A percentile compares a stretch with the other conserved stretches of the same genome.
These are phyloP conservation scores for Charaxes varanes DNA, from an alignment of 1,140 invertebrate genomes.

Conservation along the genomic window DNA sequence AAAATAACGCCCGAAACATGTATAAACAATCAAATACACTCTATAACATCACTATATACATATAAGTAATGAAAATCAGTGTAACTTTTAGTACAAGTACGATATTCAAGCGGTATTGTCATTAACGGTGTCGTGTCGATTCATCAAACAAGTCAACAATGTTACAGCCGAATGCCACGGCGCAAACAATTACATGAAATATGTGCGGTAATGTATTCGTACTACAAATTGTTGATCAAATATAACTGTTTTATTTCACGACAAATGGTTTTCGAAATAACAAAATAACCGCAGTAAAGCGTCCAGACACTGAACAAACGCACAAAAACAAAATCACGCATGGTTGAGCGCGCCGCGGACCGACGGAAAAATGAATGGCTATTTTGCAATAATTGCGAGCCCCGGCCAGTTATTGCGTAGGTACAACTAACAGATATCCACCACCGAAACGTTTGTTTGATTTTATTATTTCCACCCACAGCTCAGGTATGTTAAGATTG, in stretches of 20 bases:
- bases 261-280: slow-evolving; percentile 57
- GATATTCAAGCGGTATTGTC: slow-evolving; percentile 29
- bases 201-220: slow-evolving; percentile 28
- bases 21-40: no score
- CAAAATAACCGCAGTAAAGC: slow-evolving; percentile 61
- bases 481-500: not conserved
- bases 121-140: slow-evolving; percentile 31
- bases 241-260: slow-evolving; percentile 61
- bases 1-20: no score
- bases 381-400: slow-evolving; percentile 64
- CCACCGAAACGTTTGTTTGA: slow-evolving; percentile 6
- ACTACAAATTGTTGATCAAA: slow-evolving; percentile 45
- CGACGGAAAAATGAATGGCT: slow-evolving; percentile 63
- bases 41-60: no score
- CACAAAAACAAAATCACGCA: slow-evolving; percentile 69
- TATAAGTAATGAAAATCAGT: no score
- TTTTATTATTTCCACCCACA: not conserved
- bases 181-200: slow-evolving; percentile 33
- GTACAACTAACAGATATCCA: slow-evolving; percentile 29
- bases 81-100: no score
- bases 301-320: slow-evolving; percentile 65
- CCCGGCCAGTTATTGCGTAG: slow-evolving; percentile 27
- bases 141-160: slow-evolving; percentile 24
- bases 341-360: slow-evolving; percentile 54
- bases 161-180: slow-evolving; percentile 18